These are phyloP conservation scores for Lepisosteus oculatus DNA, from an alignment of 2,113 vertebrate genomes.

Conservation along the genomic window DNA sequence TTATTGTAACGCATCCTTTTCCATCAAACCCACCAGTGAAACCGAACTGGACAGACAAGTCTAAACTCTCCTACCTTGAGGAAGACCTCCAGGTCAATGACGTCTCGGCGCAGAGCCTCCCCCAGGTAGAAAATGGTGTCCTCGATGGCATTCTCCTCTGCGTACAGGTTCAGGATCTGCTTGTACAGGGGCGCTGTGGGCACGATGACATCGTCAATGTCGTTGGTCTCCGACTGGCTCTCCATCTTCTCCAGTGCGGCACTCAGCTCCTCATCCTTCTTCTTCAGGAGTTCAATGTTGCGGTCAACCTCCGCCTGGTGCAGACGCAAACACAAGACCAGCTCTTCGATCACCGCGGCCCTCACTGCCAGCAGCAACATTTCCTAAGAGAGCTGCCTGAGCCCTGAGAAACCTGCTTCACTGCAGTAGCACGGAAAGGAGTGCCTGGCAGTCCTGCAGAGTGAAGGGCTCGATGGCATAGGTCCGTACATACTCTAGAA, in stretches of 20 bases:
- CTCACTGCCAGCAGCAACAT: too few relatives aligned
- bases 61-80: conserved; percentile 76
- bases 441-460: too few relatives aligned
- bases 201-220: conserved; percentile 96
- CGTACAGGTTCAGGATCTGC: conserved; percentile 96
- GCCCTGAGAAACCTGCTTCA: too few relatives aligned
- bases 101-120: conserved; percentile 89
- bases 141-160: conserved; percentile 97
- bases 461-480: too few relatives aligned
- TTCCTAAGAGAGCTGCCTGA: too few relatives aligned
- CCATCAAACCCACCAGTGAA: too few relatives aligned
- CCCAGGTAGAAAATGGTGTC: conserved; percentile 98
- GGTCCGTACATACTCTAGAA: too few relatives aligned
- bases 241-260: conserved; percentile 98
- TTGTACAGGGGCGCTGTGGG: conserved; percentile 96
- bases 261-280: conserved; percentile 94
- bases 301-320: conserved; percentile 88
- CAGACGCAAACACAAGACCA: conserved; percentile 9
- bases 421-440: too few relatives aligned
- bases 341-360: too few relatives aligned
- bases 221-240: conserved; percentile 96
- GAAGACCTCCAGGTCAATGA: conserved; percentile 97
- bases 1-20: too few relatives aligned
- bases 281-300: conserved; percentile 94
- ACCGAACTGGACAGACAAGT: too few relatives aligned